A percentile compares a stretch with the other conserved stretches of the same genome.
Conservation (phyloP, 2,113 vertebrate species). For the Fulica atra region DNA sequence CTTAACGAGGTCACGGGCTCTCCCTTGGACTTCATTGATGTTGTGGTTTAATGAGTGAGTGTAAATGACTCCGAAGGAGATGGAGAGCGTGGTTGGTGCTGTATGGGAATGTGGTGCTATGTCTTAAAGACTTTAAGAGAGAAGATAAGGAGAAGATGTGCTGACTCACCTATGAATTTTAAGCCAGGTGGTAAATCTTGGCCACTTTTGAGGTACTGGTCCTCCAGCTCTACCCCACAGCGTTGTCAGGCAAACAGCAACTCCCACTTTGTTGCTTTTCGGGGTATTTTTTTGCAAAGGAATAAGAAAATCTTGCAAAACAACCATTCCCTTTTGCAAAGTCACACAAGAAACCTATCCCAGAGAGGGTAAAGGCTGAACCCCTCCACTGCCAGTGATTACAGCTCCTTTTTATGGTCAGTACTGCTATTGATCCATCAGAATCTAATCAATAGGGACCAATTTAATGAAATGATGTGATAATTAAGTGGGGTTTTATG, state of each 20-base stretch:
- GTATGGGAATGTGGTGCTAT: neutral
- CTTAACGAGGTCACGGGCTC: neutral
- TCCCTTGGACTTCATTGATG: neutral
- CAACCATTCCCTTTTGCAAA: too few relatives aligned
- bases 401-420: neutral
- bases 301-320: too few relatives aligned
- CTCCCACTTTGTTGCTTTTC: too few relatives aligned
- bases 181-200: neutral
- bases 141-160: neutral
- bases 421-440: neutral
- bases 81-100: neutral
- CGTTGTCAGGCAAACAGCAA: neutral
- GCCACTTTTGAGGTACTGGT: fast-evolving
- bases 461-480: fast-evolving
- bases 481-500: neutral
- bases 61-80: neutral
- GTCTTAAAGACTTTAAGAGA: neutral
- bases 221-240: fast-evolving
- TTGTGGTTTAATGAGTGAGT: neutral
- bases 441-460: neutral
- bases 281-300: too few relatives aligned
- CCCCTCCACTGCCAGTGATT: too few relatives aligned
- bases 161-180: neutral
- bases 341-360: fast-evolving
- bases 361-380: neutral